These are phyloP conservation scores for Myotis davidii DNA, from an alignment of 2,113 vertebrate genomes.

Conservation along the genomic window DNA sequence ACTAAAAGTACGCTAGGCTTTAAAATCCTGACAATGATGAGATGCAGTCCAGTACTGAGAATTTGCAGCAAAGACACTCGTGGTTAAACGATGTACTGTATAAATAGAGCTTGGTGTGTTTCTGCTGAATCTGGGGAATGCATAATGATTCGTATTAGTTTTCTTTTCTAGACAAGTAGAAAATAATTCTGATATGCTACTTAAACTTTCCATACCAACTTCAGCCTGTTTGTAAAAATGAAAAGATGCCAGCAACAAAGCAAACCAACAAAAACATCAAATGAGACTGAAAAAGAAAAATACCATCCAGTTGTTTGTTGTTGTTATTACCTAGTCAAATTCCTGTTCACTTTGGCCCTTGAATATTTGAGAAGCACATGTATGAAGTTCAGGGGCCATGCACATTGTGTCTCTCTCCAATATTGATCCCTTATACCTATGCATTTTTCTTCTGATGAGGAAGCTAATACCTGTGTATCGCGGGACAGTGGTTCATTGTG, in stretches of 20 bases:
- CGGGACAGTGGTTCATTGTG: neutral
- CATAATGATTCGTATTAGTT: neutral
- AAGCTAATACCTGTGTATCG: neutral
- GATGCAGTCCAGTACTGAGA: neutral
- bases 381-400: neutral
- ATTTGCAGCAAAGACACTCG: conserved; percentile 24
- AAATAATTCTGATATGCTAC: neutral
- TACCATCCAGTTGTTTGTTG: neutral
- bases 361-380: neutral
- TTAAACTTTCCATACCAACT: neutral
- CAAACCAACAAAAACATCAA: neutral
- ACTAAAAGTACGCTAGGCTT: neutral
- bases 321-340: neutral
- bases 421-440: neutral
- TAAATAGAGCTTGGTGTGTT: conserved; percentile 14
- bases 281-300: neutral
- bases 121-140: neutral
- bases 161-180: neutral
- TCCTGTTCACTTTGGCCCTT: neutral
- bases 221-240: neutral
- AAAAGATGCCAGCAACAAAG: neutral
- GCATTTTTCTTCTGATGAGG: neutral
- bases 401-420: neutral
- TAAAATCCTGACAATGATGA: neutral
- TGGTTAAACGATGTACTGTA: neutral